These are phyloP conservation scores for human (Homo sapiens) DNA, from an alignment of 2,113 vertebrate genomes.

Conservation along the genomic window DNA sequence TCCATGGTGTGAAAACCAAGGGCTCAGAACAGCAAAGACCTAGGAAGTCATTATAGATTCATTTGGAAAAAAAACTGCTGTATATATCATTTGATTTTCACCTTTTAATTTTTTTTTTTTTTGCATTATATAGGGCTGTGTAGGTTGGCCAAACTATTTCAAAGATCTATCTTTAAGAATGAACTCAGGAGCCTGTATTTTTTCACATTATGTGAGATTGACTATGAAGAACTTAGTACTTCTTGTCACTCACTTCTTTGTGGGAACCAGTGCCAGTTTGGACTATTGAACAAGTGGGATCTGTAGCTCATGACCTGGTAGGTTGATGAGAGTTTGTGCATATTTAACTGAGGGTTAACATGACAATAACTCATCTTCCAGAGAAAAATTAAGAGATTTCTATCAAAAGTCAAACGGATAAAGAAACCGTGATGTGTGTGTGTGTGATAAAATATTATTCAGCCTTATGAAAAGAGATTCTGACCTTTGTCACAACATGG, in stretches of 20 bases:
- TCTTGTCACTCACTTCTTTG: not conserved
- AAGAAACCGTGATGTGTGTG: not conserved
- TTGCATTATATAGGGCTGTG: not conserved
- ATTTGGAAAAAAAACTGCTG: not conserved
- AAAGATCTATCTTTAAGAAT: not conserved
- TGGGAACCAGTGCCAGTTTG: not conserved
- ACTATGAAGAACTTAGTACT: not conserved
- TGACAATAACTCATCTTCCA: not conserved
- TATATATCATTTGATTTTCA: not conserved
- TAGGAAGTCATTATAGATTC: not conserved
- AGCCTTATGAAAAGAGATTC: not conserved
- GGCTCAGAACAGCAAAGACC: not conserved
- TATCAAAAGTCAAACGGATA: not conserved
- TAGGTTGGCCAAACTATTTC: not conserved
- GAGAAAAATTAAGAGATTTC: not conserved
- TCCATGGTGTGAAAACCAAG: not conserved
- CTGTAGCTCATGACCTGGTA: not conserved
- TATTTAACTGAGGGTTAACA: not conserved
- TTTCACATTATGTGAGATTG: not conserved
- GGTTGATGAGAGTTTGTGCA: not conserved
- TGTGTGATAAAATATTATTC: not conserved
- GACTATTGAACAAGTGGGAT: not conserved
- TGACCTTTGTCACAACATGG: not conserved
- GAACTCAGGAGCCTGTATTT: not conserved
- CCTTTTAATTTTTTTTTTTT: not conserved